Conservation (phyloP, 2,888 invertebrate genomes). For the Sepiola atlantica region DNA sequence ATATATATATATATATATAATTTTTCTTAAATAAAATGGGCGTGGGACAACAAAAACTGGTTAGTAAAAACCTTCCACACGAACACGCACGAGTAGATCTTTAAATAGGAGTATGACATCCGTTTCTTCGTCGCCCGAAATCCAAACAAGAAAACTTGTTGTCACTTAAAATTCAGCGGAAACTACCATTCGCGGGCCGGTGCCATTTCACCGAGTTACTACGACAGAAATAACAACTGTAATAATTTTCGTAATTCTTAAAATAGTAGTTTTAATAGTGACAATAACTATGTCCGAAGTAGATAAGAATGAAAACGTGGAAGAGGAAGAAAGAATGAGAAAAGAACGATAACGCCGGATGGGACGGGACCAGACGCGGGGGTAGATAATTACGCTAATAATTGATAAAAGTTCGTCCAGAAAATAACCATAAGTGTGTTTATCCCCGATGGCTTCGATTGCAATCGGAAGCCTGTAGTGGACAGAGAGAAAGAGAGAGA, state of each 20-base stretch:
- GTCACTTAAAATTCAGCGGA: too few relatives aligned
- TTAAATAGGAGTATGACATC: too few relatives aligned
- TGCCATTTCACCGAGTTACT: too few relatives aligned
- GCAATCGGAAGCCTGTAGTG: neutral
- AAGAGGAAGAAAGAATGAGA: neutral
- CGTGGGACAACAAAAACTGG: too few relatives aligned
- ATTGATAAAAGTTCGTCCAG: slow-evolving; percentile 9
- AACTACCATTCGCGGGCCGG: neutral
- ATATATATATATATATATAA: too few relatives aligned
- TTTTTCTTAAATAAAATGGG: too few relatives aligned
- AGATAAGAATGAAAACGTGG: neutral
- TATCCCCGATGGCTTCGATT: slow-evolving; percentile 32
- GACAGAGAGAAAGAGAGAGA: neutral
- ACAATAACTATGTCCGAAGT: neutral
- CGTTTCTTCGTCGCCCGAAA: too few relatives aligned
- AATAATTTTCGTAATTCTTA: neutral
- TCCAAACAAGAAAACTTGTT: too few relatives aligned
- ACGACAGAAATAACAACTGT: neutral
- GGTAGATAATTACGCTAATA: neutral
- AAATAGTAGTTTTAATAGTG: neutral
- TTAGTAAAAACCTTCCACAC: too few relatives aligned
- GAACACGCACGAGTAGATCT: too few relatives aligned
- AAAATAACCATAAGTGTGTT: slow-evolving; percentile 8
- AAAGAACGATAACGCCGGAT: neutral
- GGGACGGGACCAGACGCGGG: neutral